These are phyloP conservation scores for Notothenia rossii DNA, from an alignment of 2,113 vertebrate species.

Conservation along the genomic window DNA sequence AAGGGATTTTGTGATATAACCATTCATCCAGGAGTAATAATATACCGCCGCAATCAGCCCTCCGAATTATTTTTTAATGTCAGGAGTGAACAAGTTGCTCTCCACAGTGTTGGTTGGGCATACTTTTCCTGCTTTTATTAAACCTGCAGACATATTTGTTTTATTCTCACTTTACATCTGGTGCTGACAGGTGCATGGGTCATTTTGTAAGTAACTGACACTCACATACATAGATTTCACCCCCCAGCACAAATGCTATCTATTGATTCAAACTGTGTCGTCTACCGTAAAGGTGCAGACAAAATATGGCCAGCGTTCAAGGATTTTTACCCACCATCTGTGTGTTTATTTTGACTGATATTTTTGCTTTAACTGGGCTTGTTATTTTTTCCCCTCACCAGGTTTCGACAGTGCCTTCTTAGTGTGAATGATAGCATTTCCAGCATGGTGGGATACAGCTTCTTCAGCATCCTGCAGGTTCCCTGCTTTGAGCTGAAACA, in stretches of 20 bases:
- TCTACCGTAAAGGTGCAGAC: background rate
- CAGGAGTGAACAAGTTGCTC: slow-evolving; percentile 33
- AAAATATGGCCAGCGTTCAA: slow-evolving; percentile 4
- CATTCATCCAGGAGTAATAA: slow-evolving; percentile 15
- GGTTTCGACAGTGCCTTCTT: slow-evolving; percentile 89
- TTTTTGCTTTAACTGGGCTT: background rate
- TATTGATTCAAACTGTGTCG: background rate
- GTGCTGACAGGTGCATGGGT: slow-evolving; percentile 9
- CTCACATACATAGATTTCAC: background rate
- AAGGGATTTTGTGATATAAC: background rate
- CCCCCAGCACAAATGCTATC: background rate
- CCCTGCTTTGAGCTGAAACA: slow-evolving; percentile 89
- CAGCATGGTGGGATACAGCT: slow-evolving; percentile 88
- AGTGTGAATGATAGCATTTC: slow-evolving; percentile 86
- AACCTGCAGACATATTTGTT: background rate
- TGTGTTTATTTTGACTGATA: background rate
- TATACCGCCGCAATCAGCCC: slow-evolving; percentile 1
- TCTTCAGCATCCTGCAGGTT: slow-evolving; percentile 88
- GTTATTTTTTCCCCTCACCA: slow-evolving; percentile 49
- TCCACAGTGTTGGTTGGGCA: slow-evolving; percentile 12
- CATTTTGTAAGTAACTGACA: background rate
- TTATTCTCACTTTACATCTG: slow-evolving; percentile 12
- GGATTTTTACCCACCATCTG: background rate
- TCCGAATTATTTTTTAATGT: slow-evolving; percentile 4
- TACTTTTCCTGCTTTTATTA: slow-evolving; percentile 21